Percentiles rank a stretch among this genome's conserved stretches.
Conservation (phyloP, 2,113 vertebrate genomes). For the Lepisosteus oculatus region DNA sequence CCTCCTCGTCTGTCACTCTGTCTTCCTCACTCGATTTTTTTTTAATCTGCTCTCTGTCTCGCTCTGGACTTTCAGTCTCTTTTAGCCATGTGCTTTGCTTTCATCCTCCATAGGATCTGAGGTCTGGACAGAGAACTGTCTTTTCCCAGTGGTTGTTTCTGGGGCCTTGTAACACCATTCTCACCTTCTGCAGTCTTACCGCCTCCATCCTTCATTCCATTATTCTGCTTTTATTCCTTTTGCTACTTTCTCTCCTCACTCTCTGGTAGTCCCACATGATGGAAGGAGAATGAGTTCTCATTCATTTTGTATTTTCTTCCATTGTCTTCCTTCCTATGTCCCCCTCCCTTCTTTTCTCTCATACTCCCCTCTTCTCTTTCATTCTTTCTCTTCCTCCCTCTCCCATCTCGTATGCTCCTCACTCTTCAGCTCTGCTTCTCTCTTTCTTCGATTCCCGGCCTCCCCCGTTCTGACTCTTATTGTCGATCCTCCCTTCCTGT, state of each 20-base stretch:
- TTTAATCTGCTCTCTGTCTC: background rate
- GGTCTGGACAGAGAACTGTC: no score
- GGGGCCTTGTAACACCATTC: no score
- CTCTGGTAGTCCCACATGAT: no score
- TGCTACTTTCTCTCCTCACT: no score
- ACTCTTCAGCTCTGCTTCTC: background rate
- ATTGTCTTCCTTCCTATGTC: background rate
- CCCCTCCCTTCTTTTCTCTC: background rate
- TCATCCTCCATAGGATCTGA: background rate
- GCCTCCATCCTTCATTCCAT: no score
- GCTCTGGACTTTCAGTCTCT: background rate
- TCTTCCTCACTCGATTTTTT: background rate
- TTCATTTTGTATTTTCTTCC: background rate
- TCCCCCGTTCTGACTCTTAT: background rate
- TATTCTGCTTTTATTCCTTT: no score
- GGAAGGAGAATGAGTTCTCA: background rate
- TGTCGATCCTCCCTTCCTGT: background rate
- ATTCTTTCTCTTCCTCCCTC: constrained; percentile 1
- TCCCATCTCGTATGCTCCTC: background rate
- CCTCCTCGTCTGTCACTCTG: background rate
- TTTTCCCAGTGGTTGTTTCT: no score
- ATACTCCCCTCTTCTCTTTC: background rate
- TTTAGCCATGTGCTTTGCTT: background rate
- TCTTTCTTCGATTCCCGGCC: background rate
- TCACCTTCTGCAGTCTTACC: no score